Base-by-base conservation (phyloP, 2,797 vertebrate genomes). In the Pogoniulus pusillus region DNA sequence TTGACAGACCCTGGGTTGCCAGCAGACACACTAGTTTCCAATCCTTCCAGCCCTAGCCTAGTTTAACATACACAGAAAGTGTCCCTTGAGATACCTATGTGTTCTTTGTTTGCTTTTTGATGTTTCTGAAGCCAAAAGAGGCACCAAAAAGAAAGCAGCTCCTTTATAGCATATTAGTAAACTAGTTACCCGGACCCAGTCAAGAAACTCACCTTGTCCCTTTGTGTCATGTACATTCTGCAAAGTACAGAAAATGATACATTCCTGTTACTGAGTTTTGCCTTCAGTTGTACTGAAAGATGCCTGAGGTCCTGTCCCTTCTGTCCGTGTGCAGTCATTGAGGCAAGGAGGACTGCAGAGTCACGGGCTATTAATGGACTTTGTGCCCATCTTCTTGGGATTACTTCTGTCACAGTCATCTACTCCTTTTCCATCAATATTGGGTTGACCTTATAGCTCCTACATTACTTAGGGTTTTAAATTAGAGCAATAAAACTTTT, bases 291-390 rank as follows among this genome's bases (percentile, higher is more conserved):
- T 64, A 57, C 26, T 66, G 57, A 89, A 41, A 10, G 19, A 27
- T 73, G 6, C n/a, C 63, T 41, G 35, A 91, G 57, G 43, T 87
- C 57, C 39, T 71, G 59, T 90, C 37, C 24, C 19, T 2, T 0
- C 27, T 86, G 59, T 68, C 66, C 41, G 39, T 23, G 82, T 83
- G 82, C 80, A 84, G 41, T 93, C 78, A 82, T 14, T 90, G 87
- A 91, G 55, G 74, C 74, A 66, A 8, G 26, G 29, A 89, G 62
- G 78, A 94, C 59, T 66, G 80, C 83, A 84, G 41, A 85, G 77
- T 92, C 80, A 82, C n/a, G 27, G 55, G 49, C 90, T 93, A 83
- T 91, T 93, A 90, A 83, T 65, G 77, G 77, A 57, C 57, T 93
- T 89, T 73, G 43, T 85, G 85, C 74, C 65, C 35, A 20, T 93